Percentiles rank a stretch among this genome's conserved stretches.
Conservation (phyloP, 2,113 vertebrate genomes). For the Condylura cristata region DNA sequence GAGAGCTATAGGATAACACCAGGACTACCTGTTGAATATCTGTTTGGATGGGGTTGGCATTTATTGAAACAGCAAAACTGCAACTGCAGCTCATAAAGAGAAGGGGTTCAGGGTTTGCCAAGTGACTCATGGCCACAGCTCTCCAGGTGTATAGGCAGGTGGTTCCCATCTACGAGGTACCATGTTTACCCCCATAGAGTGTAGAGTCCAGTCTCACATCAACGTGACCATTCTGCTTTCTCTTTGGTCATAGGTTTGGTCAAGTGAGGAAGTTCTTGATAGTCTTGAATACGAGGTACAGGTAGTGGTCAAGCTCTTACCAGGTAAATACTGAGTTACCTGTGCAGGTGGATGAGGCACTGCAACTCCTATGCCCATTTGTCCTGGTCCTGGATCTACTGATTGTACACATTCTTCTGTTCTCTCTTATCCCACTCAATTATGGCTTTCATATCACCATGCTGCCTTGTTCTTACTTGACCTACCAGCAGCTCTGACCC, state of each 20-base stretch:
- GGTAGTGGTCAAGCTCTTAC: neutral
- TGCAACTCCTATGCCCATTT: neutral
- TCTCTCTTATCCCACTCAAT: neutral
- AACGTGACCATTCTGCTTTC: neutral
- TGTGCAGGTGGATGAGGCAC: neutral
- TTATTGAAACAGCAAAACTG: neutral
- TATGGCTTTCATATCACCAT: neutral
- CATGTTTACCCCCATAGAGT: neutral
- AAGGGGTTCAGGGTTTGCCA: neutral
- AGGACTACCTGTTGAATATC: neutral
- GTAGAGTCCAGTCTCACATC: neutral
- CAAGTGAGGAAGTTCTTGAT: neutral
- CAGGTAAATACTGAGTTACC: neutral
- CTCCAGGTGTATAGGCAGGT: neutral
- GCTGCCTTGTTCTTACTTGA: neutral
- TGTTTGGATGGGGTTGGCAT: neutral
- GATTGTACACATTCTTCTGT: neutral
- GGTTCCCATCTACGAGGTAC: neutral
- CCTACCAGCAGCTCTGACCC: neutral
- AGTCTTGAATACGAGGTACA: neutral
- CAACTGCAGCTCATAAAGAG: neutral
- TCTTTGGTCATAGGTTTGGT: neutral
- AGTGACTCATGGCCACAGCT: neutral
- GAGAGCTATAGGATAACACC: neutral
- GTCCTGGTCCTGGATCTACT: neutral